Evolutionary conservation across 1,140 invertebrate species (phyloP), one percentile per base, ranked within the genome.

Genomic region (Hesperophylax magnus): DNA sequence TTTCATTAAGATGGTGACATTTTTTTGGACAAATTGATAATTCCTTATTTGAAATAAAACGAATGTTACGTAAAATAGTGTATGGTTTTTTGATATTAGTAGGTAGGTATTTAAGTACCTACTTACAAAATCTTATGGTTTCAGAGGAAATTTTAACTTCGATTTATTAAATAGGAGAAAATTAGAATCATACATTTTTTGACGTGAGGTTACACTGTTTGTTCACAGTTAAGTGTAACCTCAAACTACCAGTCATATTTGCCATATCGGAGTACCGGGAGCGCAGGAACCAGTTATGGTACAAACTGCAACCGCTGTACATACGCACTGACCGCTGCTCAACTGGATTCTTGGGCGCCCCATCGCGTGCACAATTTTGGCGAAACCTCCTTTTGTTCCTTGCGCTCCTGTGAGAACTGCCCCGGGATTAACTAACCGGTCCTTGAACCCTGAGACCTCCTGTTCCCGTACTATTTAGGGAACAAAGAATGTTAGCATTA

Each of bases 321-420:
- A n/a, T 8, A 52, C 39, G 69, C 39, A 52, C 8, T 54, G 17
- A 52, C 22, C 69, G 65, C 34, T 9, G 65, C 14, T 22, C 39
- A 54, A 72, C 69, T 24, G 47, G 67, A 72, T 72, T 72, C 69
- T 72, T 54, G 47, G n/a, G 47, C 24, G 69, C 69, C 20, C 47
- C 69, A 56, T 47, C 54, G 69, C 69, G 47, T 72, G 69, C 54
- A 72, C 52, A 72, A 54, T 72, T 72, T 72, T 72, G 69, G 69
- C 69, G 27, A 72, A 27, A 72, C 69, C 69, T 54, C 69, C 69
- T 72, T 53, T 53, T 53, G 47, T 53, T 72, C 69, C 69, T 39
- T 72, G 69, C 47, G 52, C 69, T 72, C 69, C 69, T 72, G 69
- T 72, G 69, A 54, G 69, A 72, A 72, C 69, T 52, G 69, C 69